A percentile compares a stretch with the other conserved stretches of the same genome.
Evolutionary conservation across 2,113 vertebrate species (phyloP).

Genomic region (Hylia prasina): DNA sequence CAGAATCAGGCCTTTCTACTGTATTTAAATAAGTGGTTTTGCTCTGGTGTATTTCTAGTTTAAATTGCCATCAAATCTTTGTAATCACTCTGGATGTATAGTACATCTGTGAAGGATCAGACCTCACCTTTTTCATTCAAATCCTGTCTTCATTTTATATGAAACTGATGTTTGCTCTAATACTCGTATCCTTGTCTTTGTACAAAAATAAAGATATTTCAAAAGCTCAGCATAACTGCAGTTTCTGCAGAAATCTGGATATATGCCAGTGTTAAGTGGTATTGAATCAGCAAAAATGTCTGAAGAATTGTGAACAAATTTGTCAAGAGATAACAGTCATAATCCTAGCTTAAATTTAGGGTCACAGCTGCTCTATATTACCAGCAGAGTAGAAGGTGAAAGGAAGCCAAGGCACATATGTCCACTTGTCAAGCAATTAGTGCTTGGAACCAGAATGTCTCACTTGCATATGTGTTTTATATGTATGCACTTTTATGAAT

Average conservation of each 20-base stretch:
- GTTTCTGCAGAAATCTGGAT: not conserved
- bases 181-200: not conserved
- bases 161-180: not conserved
- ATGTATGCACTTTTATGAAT: not conserved
- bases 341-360: not conserved
- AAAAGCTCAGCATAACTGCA: not conserved
- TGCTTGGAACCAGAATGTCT: not conserved
- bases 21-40: not conserved
- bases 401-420: not conserved
- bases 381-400: not conserved
- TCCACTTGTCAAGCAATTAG: not conserved
- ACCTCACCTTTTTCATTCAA: not conserved
- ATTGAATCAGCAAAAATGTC: not conserved
- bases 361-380: not conserved
- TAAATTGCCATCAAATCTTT: not conserved
- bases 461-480: not conserved
- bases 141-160: not conserved
- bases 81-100: not conserved
- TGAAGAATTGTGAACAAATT: conserved; percentile 13
- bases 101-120: not conserved
- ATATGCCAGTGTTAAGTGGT: not conserved
- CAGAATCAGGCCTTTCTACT: not conserved
- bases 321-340: not conserved
- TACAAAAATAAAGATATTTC: not conserved
- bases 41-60: not conserved